Base-by-base conservation (phyloP, 2,113 vertebrate genomes). In the Microtus ochrogaster region DNA sequence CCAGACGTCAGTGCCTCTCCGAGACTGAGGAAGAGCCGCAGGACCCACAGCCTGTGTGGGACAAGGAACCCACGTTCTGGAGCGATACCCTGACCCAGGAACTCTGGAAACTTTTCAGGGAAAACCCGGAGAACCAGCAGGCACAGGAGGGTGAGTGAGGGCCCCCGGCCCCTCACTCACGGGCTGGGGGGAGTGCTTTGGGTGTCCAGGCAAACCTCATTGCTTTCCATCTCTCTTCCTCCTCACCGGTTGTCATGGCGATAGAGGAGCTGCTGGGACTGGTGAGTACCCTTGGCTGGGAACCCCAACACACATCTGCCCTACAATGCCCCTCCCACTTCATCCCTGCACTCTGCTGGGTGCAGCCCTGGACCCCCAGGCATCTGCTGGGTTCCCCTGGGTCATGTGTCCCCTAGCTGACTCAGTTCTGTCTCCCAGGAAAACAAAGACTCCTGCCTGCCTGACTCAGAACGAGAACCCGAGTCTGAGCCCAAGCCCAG, bases 1-100 rank as follows among this genome's bases (percentile, higher is more conserved):
- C 13, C 68, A 49, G 66, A 92, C 74, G 2, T 2, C 66, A 33
- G 52, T n/a, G 0, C 41, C 33, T 66, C n/a, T 28, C 66, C 0
- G 4, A 19, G 16, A 12, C 0, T 0, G 72, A 49, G 0, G 72
- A 49, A 0, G 2, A 14, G 1, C 0, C 1, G 17, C 61, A 0
- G 1, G 72, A 41, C 16, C 30, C 16, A 0, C 41, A 1, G 33
- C 19, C 3, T 0, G 1, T 39, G 28, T 44, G 39, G 73, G 44
- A 44, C 61, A 1, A 2, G 0, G 58, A 89, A 10, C 74, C 91
- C 36, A 36, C 0, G 11, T 49, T 90, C 7, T 89, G 92, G 87
- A 76, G 92, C 0, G 95, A 93, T 0, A 2, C 44, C 17, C 84
- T 96, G 44, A 90, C 92, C 0, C 9, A 58, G 74, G 16, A 87